phyloP scores from a whole-genome alignment of 1,140 invertebrate species.

The Phocides pigmalion region DNA sequence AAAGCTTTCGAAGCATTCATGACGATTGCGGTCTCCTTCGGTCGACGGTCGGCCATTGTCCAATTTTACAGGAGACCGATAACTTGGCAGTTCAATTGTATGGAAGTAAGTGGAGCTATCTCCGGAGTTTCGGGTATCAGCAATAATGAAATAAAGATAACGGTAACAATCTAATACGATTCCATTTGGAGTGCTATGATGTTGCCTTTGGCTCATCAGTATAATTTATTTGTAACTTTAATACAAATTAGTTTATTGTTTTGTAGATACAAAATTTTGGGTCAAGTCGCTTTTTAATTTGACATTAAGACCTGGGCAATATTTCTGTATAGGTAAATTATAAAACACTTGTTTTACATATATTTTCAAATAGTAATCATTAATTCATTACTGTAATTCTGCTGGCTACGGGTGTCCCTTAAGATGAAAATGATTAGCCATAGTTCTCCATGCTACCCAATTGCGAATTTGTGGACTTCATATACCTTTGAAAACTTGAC shows the following conservation, averaged over 20 bases:
- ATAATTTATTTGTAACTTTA: background rate
- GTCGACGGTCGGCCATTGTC: slow-evolving; percentile 43
- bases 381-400: no score
- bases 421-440: no score
- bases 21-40: slow-evolving; percentile 43
- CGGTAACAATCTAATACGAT: slow-evolving; percentile 19
- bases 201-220: background rate
- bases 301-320: no score
- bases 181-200: slow-evolving; percentile 4
- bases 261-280: no score
- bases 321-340: no score
- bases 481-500: no score
- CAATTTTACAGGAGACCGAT: slow-evolving; percentile 61
- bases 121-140: slow-evolving; percentile 26
- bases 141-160: slow-evolving; percentile 39
- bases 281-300: no score
- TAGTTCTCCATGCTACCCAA: no score
- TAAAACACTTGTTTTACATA: no score
- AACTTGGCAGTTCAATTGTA: slow-evolving; percentile 71
- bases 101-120: slow-evolving; percentile 59
- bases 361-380: no score
- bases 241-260: background rate
- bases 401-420: no score
- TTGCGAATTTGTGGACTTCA: no score
- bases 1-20: slow-evolving; percentile 46